Percentiles rank a stretch among this genome's conserved stretches.
Evolutionary conservation across 1,140 invertebrate species (phyloP).

Genomic region (Agrilus planipennis): DNA sequence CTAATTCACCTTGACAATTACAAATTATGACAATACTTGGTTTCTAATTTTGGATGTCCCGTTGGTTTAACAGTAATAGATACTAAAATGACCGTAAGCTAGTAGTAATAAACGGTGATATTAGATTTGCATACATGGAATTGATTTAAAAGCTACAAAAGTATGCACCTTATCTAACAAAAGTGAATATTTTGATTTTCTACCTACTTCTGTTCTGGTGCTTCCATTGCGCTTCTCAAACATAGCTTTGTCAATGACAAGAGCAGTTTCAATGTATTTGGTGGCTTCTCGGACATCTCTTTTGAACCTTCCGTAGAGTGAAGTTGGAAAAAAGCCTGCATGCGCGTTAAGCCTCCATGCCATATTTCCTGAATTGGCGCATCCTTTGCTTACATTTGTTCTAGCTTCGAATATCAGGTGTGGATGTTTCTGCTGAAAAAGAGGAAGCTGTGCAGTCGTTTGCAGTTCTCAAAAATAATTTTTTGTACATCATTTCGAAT

Average conservation of each 20-base stretch:
- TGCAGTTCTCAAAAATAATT: slow-evolving; percentile 17
- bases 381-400: slow-evolving; percentile 75
- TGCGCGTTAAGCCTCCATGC: slow-evolving; percentile 55
- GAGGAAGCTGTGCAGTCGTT: slow-evolving; percentile 41
- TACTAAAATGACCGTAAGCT: too few species aligned
- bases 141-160: too few species aligned
- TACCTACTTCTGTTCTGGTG: slow-evolving; percentile 73
- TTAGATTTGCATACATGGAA: too few species aligned
- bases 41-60: too few species aligned
- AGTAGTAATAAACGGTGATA: too few species aligned
- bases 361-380: slow-evolving; percentile 67
- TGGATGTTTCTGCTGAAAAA: slow-evolving; percentile 86
- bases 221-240: slow-evolving; percentile 86
- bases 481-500: too few species aligned
- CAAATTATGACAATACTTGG: too few species aligned
- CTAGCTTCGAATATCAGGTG: slow-evolving; percentile 91
- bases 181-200: too few species aligned
- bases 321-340: slow-evolving; percentile 32
- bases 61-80: too few species aligned
- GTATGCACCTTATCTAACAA: too few species aligned
- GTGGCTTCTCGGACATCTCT: slow-evolving; percentile 76
- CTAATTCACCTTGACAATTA: too few species aligned
- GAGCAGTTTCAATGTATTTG: slow-evolving; percentile 85
- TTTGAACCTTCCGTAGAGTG: slow-evolving; percentile 30
- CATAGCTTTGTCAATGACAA: slow-evolving; percentile 88